Conservation (phyloP, 2,797 vertebrate species). For the Benthosema pterotum region DNA sequence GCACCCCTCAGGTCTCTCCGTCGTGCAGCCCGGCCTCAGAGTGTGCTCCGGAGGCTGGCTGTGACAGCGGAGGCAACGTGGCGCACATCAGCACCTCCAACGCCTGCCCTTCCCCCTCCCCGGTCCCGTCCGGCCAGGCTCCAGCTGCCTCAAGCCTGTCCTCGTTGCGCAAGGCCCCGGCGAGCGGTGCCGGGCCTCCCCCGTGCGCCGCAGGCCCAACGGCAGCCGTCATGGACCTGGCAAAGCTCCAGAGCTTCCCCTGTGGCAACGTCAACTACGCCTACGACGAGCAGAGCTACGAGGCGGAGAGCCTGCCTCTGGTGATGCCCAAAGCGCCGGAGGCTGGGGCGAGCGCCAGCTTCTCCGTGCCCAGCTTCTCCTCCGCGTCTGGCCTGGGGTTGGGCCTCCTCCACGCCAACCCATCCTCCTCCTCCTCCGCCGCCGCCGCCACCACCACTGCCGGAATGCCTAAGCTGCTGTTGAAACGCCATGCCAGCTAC, state of each 20-base stretch:
- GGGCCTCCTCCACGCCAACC: slow-evolving; percentile 56
- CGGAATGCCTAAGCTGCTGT: slow-evolving; percentile 71
- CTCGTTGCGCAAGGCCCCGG: slow-evolving; percentile 52
- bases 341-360: slow-evolving; percentile 48
- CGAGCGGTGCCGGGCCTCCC: slow-evolving; percentile 33
- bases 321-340: slow-evolving; percentile 65
- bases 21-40: slow-evolving; percentile 61
- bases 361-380: slow-evolving; percentile 53
- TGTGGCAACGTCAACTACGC: slow-evolving; percentile 91
- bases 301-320: slow-evolving; percentile 74
- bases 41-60: slow-evolving; percentile 71
- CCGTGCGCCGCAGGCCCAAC: slow-evolving; percentile 26
- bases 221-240: slow-evolving; percentile 76
- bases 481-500: slow-evolving; percentile 86
- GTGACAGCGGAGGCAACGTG: slow-evolving; percentile 65
- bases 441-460: too few species aligned
- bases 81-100: slow-evolving; percentile 69
- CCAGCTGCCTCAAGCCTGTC: slow-evolving; percentile 50
- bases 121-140: slow-evolving; percentile 71
- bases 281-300: slow-evolving; percentile 85
- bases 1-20: slow-evolving; percentile 37
- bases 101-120: slow-evolving; percentile 62
- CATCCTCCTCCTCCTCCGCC: too few species aligned
- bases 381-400: slow-evolving; percentile 50
- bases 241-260: slow-evolving; percentile 89